Percentiles rank a stretch among this genome's conserved stretches.
Evolutionary conservation across 2,888 invertebrate genomes (phyloP).

Genomic region (Arctia plantaginis): DNA sequence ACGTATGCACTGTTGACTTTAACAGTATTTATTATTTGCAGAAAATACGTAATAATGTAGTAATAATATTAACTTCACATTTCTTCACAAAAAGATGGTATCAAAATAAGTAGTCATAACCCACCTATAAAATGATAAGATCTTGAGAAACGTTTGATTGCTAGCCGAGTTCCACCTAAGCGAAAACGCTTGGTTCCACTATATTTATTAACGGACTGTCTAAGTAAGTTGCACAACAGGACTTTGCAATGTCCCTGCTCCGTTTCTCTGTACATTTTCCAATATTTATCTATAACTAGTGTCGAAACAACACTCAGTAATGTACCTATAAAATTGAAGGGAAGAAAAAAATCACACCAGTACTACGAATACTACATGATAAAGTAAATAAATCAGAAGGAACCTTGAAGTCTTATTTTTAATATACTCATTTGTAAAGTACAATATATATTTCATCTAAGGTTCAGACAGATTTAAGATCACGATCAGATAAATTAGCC

Average conservation of each 20-base stretch:
- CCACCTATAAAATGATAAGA: background rate
- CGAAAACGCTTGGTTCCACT: constrained; percentile 61
- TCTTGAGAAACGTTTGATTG: background rate
- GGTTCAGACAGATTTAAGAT: background rate
- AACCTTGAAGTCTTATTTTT: background rate
- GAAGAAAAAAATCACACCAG: constrained; percentile 16
- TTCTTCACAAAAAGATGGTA: background rate
- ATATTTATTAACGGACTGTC: constrained; percentile 64
- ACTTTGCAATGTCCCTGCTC: constrained; percentile 63
- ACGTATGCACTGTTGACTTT: no score
- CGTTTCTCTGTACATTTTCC: constrained; percentile 52
- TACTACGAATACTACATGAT: background rate
- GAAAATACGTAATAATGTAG: no score
- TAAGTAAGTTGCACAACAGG: constrained; percentile 65
- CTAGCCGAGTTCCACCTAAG: constrained; percentile 35
- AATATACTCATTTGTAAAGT: background rate
- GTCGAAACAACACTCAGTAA: constrained; percentile 17
- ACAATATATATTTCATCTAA: background rate
- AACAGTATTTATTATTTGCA: no score
- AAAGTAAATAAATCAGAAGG: background rate
- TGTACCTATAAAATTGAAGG: constrained; percentile 22
- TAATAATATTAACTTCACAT: no score
- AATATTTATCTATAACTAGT: constrained; percentile 49
- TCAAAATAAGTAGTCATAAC: background rate
- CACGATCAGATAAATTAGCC: no score